These are phyloP conservation scores for Thymelicus acteon DNA, from an alignment of 2,888 invertebrate genomes.

Conservation along the genomic window DNA sequence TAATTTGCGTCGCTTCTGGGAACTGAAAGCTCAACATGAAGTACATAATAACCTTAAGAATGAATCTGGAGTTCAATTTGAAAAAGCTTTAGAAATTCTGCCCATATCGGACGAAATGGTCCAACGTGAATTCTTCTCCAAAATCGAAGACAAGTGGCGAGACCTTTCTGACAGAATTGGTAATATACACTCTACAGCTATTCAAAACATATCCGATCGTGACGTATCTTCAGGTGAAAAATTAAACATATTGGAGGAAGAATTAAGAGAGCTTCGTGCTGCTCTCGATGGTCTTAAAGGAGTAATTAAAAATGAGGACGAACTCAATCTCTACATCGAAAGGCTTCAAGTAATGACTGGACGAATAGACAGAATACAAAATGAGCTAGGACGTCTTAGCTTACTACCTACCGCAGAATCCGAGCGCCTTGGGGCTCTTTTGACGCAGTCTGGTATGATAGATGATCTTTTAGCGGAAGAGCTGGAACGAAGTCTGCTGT, in stretches of 20 bases:
- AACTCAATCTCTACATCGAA: constrained; percentile 92
- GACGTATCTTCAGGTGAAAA: constrained; percentile 91
- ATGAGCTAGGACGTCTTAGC: constrained; percentile 91
- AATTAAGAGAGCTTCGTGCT: constrained; percentile 89
- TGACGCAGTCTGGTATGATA: constrained; percentile 88
- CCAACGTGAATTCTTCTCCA: constrained; percentile 91
- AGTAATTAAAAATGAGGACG: constrained; percentile 93
- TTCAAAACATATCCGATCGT: constrained; percentile 89
- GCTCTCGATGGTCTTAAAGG: constrained; percentile 90
- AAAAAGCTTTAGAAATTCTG: constrained; percentile 90
- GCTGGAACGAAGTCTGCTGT: constrained; percentile 88
- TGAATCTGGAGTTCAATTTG: constrained; percentile 89
- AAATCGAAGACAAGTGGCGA: constrained; percentile 91
- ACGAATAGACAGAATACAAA: constrained; percentile 91
- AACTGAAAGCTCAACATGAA: constrained; percentile 94
- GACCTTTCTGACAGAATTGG: constrained; percentile 87
- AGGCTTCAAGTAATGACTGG: constrained; percentile 90
- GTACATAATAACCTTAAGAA: constrained; percentile 91
- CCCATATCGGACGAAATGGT: constrained; percentile 94
- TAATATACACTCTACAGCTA: constrained; percentile 87
- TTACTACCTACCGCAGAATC: constrained; percentile 90
- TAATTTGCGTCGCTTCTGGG: constrained; percentile 94
- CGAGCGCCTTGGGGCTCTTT: constrained; percentile 89
- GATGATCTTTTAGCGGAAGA: constrained; percentile 91
- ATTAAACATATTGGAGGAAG: constrained; percentile 89